Percentiles rank a stretch among this genome's conserved stretches.
Conservation (phyloP, 1,140 invertebrate species). For the Brachystomella parvula region DNA sequence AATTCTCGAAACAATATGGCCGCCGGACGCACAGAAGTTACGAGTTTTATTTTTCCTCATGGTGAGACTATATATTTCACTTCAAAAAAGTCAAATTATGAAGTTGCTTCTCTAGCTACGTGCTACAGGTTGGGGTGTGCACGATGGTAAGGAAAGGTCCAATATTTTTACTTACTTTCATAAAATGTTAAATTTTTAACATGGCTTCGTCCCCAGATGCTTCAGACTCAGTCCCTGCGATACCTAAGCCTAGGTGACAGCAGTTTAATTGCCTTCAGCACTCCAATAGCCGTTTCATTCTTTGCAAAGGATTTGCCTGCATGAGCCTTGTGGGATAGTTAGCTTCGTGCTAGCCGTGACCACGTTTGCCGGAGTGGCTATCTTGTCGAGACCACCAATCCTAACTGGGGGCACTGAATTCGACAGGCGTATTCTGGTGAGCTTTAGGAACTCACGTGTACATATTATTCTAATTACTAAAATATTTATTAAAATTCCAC, state of each 20-base stretch:
- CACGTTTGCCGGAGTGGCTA: constrained; percentile 1
- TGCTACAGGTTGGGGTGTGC: not conserved
- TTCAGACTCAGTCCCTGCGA: not conserved
- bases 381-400: constrained; percentile 15
- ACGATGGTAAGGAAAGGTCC: not conserved
- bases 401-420: constrained; percentile 9
- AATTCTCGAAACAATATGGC: not conserved
- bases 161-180: not conserved
- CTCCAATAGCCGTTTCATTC: not conserved
- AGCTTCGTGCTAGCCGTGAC: not conserved
- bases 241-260: not conserved
- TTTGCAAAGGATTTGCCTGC: not conserved
- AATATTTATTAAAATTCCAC: not conserved
- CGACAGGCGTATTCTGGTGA: not conserved
- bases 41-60: not conserved
- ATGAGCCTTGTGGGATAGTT: not conserved
- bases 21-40: not conserved
- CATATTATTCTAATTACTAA: not conserved
- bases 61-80: not conserved
- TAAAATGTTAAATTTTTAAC: too few relatives aligned
- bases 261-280: not conserved
- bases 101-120: not conserved
- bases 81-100: not conserved
- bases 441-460: not conserved
- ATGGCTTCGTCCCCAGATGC: too few relatives aligned